Base-by-base conservation (phyloP, 1,140 invertebrate species). In the Oreohelix idahoensis region DNA sequence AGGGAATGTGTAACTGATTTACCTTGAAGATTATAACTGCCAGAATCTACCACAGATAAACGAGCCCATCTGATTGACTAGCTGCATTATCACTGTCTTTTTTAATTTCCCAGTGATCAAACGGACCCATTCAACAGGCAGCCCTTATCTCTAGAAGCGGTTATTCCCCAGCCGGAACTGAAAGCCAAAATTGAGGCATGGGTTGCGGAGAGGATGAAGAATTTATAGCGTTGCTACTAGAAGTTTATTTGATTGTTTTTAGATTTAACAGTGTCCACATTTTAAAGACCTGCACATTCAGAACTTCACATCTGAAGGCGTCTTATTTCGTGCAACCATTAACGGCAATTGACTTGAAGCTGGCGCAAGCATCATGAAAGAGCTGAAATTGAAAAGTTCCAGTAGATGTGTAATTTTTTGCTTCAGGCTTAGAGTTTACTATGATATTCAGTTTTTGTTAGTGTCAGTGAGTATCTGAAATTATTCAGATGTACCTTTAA, bases 111-210 rank as follows among this genome's bases (percentile, higher is more conserved):
- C 83, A 98, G 97, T 91, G 98, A 99, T 93, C 97, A 99, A 92
- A 96, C 96, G 0, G 98, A 99, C 94, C 98, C 98, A 0, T 99
- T 99, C 90, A 99, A 98, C 93, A 94, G 98, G 71, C 95, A 96
- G 66, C 97, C 97, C 0, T 93, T 99, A 5, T 97, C 96, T 1
- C 97, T 99, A 96, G 97, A 98, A 88, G 96, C 97, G 94, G 95
- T 99, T 0, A 95, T 95, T 89, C 95, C 97, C 0, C 95, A 97
- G 90, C 93, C 92, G 23, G 96, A 97, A 85, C 93, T 99, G 26
- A 96, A 95, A 89, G 92, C 93, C 29, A 95, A 95, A 92, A 98
- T 99, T 88, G 93, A 96, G 81, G 93, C 95, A 42, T 99, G 97
- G 97, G 94, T 97, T 35, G 92, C 36, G 13, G 86, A 88, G 26